Evolutionary conservation across 2,113 vertebrate species (phyloP), one percentile per base, ranked within the genome.

Genomic region (Xenopus borealis): DNA sequence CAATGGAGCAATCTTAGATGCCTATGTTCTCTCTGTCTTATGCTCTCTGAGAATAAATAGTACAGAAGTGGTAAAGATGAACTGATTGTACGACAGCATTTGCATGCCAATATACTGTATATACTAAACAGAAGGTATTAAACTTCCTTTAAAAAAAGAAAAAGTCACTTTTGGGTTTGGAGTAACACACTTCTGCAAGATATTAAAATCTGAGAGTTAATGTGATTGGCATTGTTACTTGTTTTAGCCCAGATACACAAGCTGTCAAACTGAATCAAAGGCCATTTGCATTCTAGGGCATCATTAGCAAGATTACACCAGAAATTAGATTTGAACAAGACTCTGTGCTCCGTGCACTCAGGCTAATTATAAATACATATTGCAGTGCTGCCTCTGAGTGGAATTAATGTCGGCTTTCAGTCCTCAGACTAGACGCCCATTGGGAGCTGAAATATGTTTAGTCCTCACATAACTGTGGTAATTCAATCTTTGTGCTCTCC

Each of bases 371-470:
- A 69, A 85, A 87, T 80, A 86, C 62, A 82, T 66, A 82, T 68
- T 80, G 80, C 81, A 81, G 75, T 79, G 73, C 75, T 88, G 89
- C 88, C 82, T 82, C 86, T 72, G 78, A 80, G 82, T 86, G 84
- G 91, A 90, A 89, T 89, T 86, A 89, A 89, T 84, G 86, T 86
- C 84, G 91, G 87, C 80, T 91, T 90, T 89, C 83, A 85, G 84
- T 89, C 88, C 86, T 87, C 85, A 90, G 86, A 87, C 80, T 83
- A 86, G 86, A 88, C 85, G 67, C 78, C 82, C 79, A 83, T 86
- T 72, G 82, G 82, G 86, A 90, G 92, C 89, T 82, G 86, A 91
- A 89, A 86, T 88, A 88, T 72, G 40, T 90, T 88, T 88, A 89
- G 86, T 79, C 79, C 88, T 85, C 81, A 88, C 88, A 90, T 86